A percentile compares a stretch with the other conserved stretches of the same genome.
phyloP scores from a whole-genome alignment of 2,888 invertebrate species.

The Scelioninae gen. 2 region DNA sequence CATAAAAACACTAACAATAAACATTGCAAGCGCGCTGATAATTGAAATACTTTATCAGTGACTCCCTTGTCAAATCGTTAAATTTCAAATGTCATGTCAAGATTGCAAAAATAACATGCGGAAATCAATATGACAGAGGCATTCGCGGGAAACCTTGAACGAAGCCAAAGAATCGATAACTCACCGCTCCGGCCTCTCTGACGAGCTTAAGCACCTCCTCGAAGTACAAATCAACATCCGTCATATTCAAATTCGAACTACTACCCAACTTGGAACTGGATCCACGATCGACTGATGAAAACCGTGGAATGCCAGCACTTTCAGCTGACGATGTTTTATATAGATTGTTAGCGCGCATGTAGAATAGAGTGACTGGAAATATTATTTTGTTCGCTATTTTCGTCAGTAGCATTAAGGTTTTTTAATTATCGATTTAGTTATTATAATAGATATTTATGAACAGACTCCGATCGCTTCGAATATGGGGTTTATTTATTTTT shows the following conservation, averaged over 20 bases:
- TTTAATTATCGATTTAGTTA: not conserved
- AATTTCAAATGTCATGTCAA: too few species aligned
- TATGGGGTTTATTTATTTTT: too few species aligned
- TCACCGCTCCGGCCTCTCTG: constrained; percentile 82
- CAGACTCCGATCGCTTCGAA: too few species aligned
- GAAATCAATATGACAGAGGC: constrained; percentile 38
- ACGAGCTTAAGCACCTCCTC: constrained; percentile 81
- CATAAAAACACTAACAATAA: too few species aligned
- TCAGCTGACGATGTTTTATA: constrained; percentile 19
- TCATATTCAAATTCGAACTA: constrained; percentile 43
- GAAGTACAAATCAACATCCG: constrained; percentile 80
- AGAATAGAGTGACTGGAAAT: not conserved
- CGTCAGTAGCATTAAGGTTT: too few species aligned
- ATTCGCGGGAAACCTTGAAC: constrained; percentile 37
- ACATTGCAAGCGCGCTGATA: too few species aligned
- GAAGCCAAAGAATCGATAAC: constrained; percentile 59
- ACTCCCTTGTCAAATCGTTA: too few species aligned
- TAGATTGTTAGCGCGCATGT: not conserved
- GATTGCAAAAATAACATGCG: too few species aligned
- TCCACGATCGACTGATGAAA: constrained; percentile 44
- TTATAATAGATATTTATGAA: too few species aligned
- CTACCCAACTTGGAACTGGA: constrained; percentile 4
- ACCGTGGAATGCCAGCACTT: constrained; percentile 23
- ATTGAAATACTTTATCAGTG: too few species aligned
- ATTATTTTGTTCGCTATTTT: too few species aligned